Percentiles rank a stretch among this genome's conserved stretches.
Conservation (phyloP, 2,797 vertebrate genomes). For the Rhinichthys osculus region DNA sequence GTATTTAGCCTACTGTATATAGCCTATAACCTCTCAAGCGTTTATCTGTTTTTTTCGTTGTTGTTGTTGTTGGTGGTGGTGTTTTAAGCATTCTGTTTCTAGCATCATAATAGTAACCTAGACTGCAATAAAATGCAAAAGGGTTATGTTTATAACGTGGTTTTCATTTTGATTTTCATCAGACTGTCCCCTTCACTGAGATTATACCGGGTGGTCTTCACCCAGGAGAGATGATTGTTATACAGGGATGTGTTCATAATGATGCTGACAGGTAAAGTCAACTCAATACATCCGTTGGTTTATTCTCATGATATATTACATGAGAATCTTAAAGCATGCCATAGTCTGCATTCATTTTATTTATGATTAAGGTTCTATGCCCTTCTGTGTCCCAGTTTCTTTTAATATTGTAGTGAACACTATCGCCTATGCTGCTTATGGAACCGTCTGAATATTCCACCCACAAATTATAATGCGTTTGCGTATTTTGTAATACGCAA, state of each 20-base stretch:
- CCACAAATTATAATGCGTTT: too few species aligned
- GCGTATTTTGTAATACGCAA: too few species aligned
- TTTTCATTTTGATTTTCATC: constrained; percentile 17
- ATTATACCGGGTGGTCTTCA: constrained; percentile 86
- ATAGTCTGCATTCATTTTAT: too few species aligned
- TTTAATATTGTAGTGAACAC: background rate
- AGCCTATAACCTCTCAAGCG: background rate
- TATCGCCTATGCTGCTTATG: too few species aligned
- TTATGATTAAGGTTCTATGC: background rate
- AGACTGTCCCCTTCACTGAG: constrained; percentile 89
- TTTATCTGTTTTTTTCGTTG: background rate
- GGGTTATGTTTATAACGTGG: background rate
- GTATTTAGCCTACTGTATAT: background rate
- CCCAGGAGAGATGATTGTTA: constrained; percentile 87
- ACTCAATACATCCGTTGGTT: background rate
- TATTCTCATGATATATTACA: background rate
- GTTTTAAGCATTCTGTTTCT: background rate
- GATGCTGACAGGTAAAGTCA: constrained; percentile 87
- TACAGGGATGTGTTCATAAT: constrained; percentile 84
- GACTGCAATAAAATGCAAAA: background rate
- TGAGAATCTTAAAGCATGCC: too few species aligned
- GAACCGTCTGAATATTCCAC: background rate
- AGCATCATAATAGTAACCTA: background rate
- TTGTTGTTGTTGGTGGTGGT: background rate
- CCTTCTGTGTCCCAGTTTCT: background rate